Evolutionary conservation across 2,113 vertebrate species (phyloP).

Genomic region (Centrocercus urophasianus): DNA sequence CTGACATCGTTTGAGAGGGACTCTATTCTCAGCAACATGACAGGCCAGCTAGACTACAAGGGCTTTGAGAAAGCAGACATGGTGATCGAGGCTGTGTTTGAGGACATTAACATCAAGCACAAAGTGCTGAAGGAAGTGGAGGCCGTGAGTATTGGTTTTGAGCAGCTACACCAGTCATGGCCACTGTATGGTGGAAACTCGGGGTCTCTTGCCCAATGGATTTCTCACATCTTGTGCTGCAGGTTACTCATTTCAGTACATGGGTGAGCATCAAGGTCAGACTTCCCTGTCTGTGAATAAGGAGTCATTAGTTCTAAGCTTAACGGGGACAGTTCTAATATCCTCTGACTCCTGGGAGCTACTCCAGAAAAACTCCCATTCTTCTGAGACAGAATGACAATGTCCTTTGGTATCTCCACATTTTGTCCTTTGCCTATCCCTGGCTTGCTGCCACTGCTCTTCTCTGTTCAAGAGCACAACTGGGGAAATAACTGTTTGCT

Average conservation of each 20-base stretch:
- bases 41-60: constrained; percentile 86
- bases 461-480: not conserved
- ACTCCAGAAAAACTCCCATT: not conserved
- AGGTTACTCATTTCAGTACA: rapidly evolving
- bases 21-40: constrained; percentile 85
- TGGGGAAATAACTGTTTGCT: not conserved
- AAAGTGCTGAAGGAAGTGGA: constrained; percentile 93
- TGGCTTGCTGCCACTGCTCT: not conserved
- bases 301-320: not conserved
- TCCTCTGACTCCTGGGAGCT: not conserved
- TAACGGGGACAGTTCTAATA: not conserved
- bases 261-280: not conserved
- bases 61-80: constrained; percentile 92
- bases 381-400: not conserved
- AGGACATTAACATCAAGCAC: constrained; percentile 92
- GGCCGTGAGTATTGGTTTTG: constrained; percentile 81
- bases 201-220: not conserved
- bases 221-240: not conserved
- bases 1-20: constrained; percentile 93
- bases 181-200: rapidly evolving
- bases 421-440: not conserved
- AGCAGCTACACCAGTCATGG: not conserved
- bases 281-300: rapidly evolving
- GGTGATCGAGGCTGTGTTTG: constrained; percentile 97
- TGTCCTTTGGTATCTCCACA: not conserved